Evolutionary conservation across 2,797 vertebrate species (phyloP).

Genomic region (Anabas testudineus): DNA sequence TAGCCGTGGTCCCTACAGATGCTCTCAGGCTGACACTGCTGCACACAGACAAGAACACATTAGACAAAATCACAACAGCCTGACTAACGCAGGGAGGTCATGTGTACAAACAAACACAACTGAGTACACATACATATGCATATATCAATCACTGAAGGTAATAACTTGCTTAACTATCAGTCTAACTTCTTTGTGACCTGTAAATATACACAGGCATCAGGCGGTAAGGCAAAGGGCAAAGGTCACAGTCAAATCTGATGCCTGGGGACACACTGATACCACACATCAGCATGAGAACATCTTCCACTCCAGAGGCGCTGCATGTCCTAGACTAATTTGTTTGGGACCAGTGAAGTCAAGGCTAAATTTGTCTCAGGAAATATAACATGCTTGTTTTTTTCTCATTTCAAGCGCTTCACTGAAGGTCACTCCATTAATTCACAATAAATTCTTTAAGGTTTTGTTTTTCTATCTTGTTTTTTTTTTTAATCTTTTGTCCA

Average conservation of each 20-base stretch:
- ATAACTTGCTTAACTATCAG: slow-evolving; percentile 19
- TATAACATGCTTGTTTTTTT: slow-evolving; percentile 14
- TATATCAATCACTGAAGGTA: slow-evolving; percentile 18
- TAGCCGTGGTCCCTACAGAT: slow-evolving; percentile 24
- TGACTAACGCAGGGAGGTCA: slow-evolving; percentile 30
- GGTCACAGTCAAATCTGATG: slow-evolving; percentile 55
- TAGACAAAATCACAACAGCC: slow-evolving; percentile 15
- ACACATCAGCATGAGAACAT: slow-evolving; percentile 64
- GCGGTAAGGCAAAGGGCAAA: slow-evolving; percentile 57
- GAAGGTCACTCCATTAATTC: no score
- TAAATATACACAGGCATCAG: slow-evolving; percentile 33
- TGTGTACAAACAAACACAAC: no score
- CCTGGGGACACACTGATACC: slow-evolving; percentile 41
- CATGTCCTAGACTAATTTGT: slow-evolving; percentile 55
- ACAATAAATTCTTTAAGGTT: slow-evolving; percentile 26
- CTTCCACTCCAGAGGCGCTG: slow-evolving; percentile 56
- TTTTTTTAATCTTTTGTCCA: background rate
- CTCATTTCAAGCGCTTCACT: slow-evolving; percentile 23
- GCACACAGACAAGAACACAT: slow-evolving; percentile 27
- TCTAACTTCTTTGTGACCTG: slow-evolving; percentile 15
- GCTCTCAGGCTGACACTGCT: slow-evolving; percentile 34
- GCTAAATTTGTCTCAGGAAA: slow-evolving; percentile 65
- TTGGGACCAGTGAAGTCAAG: slow-evolving; percentile 52
- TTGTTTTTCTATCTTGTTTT: slow-evolving; percentile 9
- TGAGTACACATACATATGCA: background rate